A percentile compares a stretch with the other conserved stretches of the same genome.
phyloP scores from a whole-genome alignment of 2,888 invertebrate genomes.

The Limnephilus marmoratus region DNA sequence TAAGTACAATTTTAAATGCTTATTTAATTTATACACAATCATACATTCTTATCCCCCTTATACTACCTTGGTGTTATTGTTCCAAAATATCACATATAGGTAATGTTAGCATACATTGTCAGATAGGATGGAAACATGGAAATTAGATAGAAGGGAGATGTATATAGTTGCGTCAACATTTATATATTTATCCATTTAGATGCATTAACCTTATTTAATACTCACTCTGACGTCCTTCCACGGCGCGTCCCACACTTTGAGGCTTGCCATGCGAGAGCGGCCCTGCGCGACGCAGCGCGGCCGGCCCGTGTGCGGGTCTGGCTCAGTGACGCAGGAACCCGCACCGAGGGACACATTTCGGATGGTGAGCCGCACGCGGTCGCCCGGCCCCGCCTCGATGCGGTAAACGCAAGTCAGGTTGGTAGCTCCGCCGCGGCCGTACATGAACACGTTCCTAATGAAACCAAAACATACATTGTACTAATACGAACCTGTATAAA shows the following conservation, averaged over 20 bases:
- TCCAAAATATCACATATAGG: too few relatives aligned
- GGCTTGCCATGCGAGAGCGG: constrained; percentile 71
- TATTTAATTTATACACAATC: too few relatives aligned
- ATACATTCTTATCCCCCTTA: too few relatives aligned
- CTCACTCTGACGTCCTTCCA: constrained; percentile 82
- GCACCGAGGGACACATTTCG: constrained; percentile 86
- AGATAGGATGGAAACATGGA: too few relatives aligned
- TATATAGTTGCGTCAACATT: too few relatives aligned
- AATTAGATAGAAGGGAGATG: too few relatives aligned
- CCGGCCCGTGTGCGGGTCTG: constrained; percentile 85
- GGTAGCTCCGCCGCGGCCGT: constrained; percentile 88
- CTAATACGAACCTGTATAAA: too few relatives aligned
- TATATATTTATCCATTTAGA: too few relatives aligned
- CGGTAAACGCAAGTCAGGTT: constrained; percentile 88
- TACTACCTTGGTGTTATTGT: too few relatives aligned
- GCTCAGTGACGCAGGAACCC: constrained; percentile 82
- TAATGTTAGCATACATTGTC: too few relatives aligned
- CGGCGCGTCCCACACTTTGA: constrained; percentile 82
- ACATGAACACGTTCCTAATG: constrained; percentile 85
- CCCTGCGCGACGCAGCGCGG: constrained; percentile 76
- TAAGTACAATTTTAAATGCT: too few relatives aligned
- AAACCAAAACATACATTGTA: not conserved
- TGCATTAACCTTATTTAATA: not conserved
- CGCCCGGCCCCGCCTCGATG: constrained; percentile 82
- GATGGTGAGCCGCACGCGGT: constrained; percentile 81